Evolutionary conservation across 2,888 invertebrate species (phyloP).

Genomic region (Chorisops tibialis): DNA sequence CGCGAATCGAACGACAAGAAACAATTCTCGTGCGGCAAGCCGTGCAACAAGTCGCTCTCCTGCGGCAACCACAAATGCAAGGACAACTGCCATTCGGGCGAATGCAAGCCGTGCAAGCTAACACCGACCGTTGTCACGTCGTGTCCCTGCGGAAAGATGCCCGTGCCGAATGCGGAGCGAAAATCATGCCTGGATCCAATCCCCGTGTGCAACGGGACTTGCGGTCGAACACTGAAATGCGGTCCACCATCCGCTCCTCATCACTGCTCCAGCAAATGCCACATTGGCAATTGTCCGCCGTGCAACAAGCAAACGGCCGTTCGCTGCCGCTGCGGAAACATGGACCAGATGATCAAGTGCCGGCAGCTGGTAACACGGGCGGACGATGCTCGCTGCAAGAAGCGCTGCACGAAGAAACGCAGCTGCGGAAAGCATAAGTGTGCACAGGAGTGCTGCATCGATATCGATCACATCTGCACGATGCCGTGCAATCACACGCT

Average conservation of each 20-base stretch:
- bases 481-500: slow-evolving; percentile 77
- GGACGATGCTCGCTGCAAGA: slow-evolving; percentile 79
- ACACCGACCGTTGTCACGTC: slow-evolving; percentile 61
- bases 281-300: slow-evolving; percentile 71
- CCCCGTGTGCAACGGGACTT: slow-evolving; percentile 72
- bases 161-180: slow-evolving; percentile 54
- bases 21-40: slow-evolving; percentile 60
- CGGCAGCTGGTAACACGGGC: slow-evolving; percentile 65
- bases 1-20: slow-evolving; percentile 52
- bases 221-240: slow-evolving; percentile 64
- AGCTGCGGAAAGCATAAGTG: slow-evolving; percentile 89
- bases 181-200: slow-evolving; percentile 75
- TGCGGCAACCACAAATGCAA: slow-evolving; percentile 72
- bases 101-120: slow-evolving; percentile 63
- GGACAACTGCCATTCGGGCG: slow-evolving; percentile 64
- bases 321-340: slow-evolving; percentile 81
- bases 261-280: slow-evolving; percentile 61
- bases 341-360: slow-evolving; percentile 78
- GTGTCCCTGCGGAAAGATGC: slow-evolving; percentile 75
- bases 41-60: slow-evolving; percentile 59
- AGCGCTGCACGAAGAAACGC: slow-evolving; percentile 84
- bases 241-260: slow-evolving; percentile 66
- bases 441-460: slow-evolving; percentile 83
- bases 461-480: slow-evolving; percentile 81
- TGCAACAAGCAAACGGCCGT: slow-evolving; percentile 73